These are phyloP conservation scores for Aphaenogaster floridana DNA, from an alignment of 1,140 invertebrate species.

Conservation along the genomic window DNA sequence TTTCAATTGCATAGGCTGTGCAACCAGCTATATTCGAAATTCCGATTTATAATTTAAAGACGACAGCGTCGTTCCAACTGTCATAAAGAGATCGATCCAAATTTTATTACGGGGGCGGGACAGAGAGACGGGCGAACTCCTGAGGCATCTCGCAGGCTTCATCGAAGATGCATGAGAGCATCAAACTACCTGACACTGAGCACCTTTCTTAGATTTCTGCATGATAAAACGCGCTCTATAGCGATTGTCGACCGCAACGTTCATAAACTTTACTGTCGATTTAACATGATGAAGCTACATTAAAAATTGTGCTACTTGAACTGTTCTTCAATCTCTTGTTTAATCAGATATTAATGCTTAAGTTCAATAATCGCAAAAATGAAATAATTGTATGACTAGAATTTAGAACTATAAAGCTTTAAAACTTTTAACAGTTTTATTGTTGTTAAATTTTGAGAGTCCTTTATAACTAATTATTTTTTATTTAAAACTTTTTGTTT, in stretches of 20 bases:
- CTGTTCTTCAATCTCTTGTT: neutral
- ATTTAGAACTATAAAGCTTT: neutral
- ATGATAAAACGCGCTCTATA: slow-evolving; percentile 25
- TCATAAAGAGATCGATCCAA: slow-evolving; percentile 56
- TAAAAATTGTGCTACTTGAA: neutral
- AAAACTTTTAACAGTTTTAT: neutral
- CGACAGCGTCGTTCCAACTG: slow-evolving; percentile 18
- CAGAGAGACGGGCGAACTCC: neutral
- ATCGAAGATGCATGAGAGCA: slow-evolving; percentile 56
- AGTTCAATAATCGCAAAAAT: neutral
- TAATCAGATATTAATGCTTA: neutral
- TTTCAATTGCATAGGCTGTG: slow-evolving; percentile 6
- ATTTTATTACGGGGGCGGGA: slow-evolving; percentile 23
- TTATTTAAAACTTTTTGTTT: too few relatives aligned
- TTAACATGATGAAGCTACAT: neutral
- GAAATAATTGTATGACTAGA: neutral
- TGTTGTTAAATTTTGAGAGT: too few relatives aligned
- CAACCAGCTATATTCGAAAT: slow-evolving; percentile 31
- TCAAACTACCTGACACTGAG: slow-evolving; percentile 54
- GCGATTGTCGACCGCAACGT: neutral
- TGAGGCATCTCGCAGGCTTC: slow-evolving; percentile 26
- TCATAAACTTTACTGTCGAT: neutral
- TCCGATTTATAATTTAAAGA: slow-evolving; percentile 51
- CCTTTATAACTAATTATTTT: too few relatives aligned
- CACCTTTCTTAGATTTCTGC: slow-evolving; percentile 46